A percentile compares a stretch with the other conserved stretches of the same genome.
Conservation (phyloP, 2,113 vertebrate genomes). For the Carollia perspicillata region DNA sequence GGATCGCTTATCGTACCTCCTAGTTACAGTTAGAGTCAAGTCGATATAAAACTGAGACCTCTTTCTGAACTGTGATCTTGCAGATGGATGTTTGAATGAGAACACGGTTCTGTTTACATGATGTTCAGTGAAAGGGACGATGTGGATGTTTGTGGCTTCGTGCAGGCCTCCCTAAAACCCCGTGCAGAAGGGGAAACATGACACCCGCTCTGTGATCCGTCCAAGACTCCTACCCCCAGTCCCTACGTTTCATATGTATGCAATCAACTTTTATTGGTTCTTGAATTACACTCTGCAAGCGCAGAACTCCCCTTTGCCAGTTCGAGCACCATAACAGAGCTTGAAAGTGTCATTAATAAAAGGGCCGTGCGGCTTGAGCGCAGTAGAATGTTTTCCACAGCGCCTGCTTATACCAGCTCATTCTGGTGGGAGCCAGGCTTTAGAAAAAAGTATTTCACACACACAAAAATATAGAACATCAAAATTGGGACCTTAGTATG, state of each 20-base stretch:
- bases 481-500: neutral
- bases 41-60: neutral
- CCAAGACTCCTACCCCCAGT: slow-evolving; percentile 72
- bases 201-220: slow-evolving; percentile 74
- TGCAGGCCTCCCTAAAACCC: slow-evolving; percentile 45
- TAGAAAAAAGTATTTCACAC: neutral
- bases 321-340: slow-evolving; percentile 62
- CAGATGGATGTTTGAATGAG: slow-evolving; percentile 50
- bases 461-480: neutral
- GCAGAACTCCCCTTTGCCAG: slow-evolving; percentile 66
- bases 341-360: slow-evolving; percentile 74
- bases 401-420: neutral
- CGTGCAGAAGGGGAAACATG: slow-evolving; percentile 74
- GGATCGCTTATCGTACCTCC: slow-evolving; percentile 39
- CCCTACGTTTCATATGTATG: slow-evolving; percentile 76
- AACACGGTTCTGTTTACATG: slow-evolving; percentile 44
- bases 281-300: slow-evolving; percentile 66
- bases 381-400: slow-evolving; percentile 38
- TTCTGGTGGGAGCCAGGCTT: neutral
- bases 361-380: slow-evolving; percentile 38
- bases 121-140: slow-evolving; percentile 50
- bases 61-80: slow-evolving; percentile 3
- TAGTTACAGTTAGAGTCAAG: slow-evolving; percentile 38
- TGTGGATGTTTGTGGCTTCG: slow-evolving; percentile 66
- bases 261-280: slow-evolving; percentile 80